Evolutionary conservation across 1,140 invertebrate species (phyloP).

Genomic region (Drosophila sucinea): DNA sequence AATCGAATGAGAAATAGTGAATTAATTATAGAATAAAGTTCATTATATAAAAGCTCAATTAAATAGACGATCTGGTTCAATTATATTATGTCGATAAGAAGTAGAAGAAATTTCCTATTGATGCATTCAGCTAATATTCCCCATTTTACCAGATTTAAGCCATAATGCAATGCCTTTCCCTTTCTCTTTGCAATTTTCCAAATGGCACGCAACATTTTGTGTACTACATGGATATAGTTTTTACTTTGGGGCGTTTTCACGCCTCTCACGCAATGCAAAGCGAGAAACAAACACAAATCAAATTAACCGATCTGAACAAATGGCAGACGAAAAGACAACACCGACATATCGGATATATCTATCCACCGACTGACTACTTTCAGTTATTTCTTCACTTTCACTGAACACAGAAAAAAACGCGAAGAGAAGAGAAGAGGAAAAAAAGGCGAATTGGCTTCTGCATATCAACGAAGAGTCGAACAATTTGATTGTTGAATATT

Average conservation of each 20-base stretch:
- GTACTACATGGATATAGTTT: conserved; percentile 14
- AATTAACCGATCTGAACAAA: conserved; percentile 42
- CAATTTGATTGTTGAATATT: conserved; percentile 37
- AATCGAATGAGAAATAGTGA: too few species aligned
- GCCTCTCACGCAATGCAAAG: conserved; percentile 29
- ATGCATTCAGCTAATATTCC: neutral
- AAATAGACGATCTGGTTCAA: too few species aligned
- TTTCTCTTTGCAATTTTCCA: conserved; percentile 10
- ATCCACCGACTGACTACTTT: conserved; percentile 24
- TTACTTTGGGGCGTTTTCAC: conserved; percentile 11
- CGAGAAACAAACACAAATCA: conserved; percentile 31
- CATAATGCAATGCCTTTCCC: neutral
- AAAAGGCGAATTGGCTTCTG: conserved; percentile 60
- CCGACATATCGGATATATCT: neutral
- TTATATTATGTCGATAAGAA: too few species aligned
- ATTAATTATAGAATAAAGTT: too few species aligned
- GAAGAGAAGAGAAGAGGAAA: conserved; percentile 4
- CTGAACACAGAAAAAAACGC: conserved; percentile 46
- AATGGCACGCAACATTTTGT: conserved; percentile 37
- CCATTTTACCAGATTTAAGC: neutral
- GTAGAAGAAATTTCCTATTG: neutral
- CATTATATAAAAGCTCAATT: too few species aligned
- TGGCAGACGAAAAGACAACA: conserved; percentile 25
- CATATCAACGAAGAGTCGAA: conserved; percentile 57
- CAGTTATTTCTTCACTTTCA: conserved; percentile 50